Conservation (phyloP, 2,797 vertebrate species). For the Monodelphis domestica region DNA sequence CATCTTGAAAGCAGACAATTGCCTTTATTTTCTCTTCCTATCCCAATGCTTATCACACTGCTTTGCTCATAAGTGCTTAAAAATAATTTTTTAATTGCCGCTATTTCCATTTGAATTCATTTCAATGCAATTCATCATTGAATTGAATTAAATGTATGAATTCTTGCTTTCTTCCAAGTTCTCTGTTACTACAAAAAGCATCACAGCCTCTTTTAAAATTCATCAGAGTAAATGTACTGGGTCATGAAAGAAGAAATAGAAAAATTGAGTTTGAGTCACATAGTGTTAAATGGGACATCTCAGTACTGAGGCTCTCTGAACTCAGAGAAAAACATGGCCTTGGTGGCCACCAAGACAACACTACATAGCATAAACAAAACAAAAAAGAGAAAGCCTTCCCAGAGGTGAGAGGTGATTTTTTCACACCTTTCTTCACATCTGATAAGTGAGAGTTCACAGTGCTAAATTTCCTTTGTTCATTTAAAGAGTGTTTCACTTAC, state of each 20-base stretch:
- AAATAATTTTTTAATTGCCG: not conserved
- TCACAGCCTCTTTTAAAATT: not conserved
- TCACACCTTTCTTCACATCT: constrained; percentile 67
- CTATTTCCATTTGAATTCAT: not conserved
- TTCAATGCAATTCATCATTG: not conserved
- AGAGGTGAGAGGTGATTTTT: constrained; percentile 70
- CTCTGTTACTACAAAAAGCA: not conserved
- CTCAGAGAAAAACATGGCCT: constrained; percentile 55
- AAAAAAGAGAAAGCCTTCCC: constrained; percentile 46
- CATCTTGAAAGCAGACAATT: not conserved
- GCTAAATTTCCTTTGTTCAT: constrained; percentile 71
- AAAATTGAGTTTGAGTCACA: not conserved
- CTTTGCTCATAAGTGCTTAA: not conserved
- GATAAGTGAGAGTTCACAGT: constrained; percentile 66
- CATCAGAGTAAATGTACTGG: not conserved
- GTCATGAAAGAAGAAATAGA: constrained; percentile 23
- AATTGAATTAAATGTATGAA: not conserved
- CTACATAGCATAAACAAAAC: constrained; percentile 55
- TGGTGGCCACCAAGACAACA: constrained; percentile 53
- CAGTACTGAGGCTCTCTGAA: constrained; percentile 43
- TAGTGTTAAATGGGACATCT: constrained; percentile 16
- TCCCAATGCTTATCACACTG: too few relatives aligned
- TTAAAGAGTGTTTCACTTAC: constrained; percentile 52
- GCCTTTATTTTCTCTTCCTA: not conserved
- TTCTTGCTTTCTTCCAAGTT: constrained; percentile 8